These are phyloP conservation scores for Nineta flava DNA, from an alignment of 2,888 invertebrate species.

Conservation along the genomic window DNA sequence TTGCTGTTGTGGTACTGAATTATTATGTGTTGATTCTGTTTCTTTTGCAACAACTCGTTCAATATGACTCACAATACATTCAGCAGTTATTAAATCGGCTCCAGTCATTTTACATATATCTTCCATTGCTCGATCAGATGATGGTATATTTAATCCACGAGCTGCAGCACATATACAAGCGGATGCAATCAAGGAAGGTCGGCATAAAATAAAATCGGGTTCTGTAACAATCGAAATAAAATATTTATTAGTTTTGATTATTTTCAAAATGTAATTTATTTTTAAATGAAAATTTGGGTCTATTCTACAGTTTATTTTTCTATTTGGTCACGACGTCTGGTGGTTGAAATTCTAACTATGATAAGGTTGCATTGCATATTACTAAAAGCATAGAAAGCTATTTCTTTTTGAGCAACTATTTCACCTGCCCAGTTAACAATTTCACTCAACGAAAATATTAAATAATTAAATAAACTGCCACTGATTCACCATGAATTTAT, in stretches of 20 bases:
- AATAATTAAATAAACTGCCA: too few relatives aligned
- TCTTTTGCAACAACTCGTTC: conserved; percentile 38
- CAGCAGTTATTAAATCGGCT: conserved; percentile 33
- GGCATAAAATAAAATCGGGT: conserved; percentile 52
- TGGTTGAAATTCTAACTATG: too few relatives aligned
- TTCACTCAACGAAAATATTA: too few relatives aligned
- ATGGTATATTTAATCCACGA: conserved; percentile 38
- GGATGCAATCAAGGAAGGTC: conserved; percentile 52
- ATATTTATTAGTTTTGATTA: background rate
- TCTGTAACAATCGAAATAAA: conserved; percentile 34
- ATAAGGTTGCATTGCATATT: too few relatives aligned
- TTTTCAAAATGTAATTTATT: background rate
- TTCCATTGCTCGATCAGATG: conserved; percentile 21
- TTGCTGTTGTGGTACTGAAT: conserved; percentile 8
- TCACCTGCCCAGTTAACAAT: too few relatives aligned
- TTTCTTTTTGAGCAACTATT: too few relatives aligned
- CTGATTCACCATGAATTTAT: too few relatives aligned
- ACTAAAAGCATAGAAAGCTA: too few relatives aligned
- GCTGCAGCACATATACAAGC: conserved; percentile 55
- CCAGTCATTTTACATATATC: conserved; percentile 31
- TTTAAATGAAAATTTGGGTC: too few relatives aligned
- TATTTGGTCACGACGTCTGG: too few relatives aligned
- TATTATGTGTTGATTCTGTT: conserved; percentile 12
- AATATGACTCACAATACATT: conserved; percentile 37
- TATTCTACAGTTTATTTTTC: too few relatives aligned